phyloP scores from a whole-genome alignment of 2,113 vertebrate species.

The Oostethus manadensis region DNA sequence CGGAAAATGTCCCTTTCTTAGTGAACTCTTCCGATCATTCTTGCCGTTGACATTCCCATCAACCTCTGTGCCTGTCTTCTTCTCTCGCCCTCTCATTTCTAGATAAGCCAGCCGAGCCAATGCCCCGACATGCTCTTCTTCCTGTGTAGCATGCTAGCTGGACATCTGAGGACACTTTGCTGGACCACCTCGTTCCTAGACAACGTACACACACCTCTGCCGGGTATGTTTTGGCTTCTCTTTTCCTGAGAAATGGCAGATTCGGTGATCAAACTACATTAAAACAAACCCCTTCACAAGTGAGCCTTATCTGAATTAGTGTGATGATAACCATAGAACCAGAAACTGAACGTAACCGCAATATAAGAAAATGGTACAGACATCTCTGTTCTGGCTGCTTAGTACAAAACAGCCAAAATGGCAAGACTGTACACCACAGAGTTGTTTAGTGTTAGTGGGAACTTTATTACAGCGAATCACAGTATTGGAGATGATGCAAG shows the following conservation, averaged over 20 bases:
- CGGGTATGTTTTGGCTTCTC: slow-evolving; percentile 33
- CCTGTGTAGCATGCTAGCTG: slow-evolving; percentile 82
- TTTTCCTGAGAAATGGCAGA: not conserved
- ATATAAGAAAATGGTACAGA: too few species aligned
- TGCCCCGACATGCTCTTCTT: slow-evolving; percentile 82
- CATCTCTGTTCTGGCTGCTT: too few species aligned
- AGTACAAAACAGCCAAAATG: too few species aligned
- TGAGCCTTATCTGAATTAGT: too few species aligned
- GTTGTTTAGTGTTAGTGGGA: too few species aligned
- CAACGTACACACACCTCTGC: slow-evolving; percentile 40
- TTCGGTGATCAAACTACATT: too few species aligned
- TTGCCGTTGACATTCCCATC: slow-evolving; percentile 4
- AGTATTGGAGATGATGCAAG: too few species aligned
- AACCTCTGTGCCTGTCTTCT: slow-evolving; percentile 2
- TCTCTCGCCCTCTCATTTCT: slow-evolving; percentile 1
- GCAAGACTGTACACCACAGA: too few species aligned
- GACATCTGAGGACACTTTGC: slow-evolving; percentile 72
- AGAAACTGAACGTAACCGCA: too few species aligned
- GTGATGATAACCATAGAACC: too few species aligned
- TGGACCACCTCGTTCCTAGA: slow-evolving; percentile 67
- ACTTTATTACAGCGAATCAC: too few species aligned
- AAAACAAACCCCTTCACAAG: too few species aligned
- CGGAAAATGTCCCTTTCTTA: slow-evolving; percentile 17
- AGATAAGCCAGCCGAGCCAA: slow-evolving; percentile 77
- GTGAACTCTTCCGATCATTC: slow-evolving; percentile 1